Conservation (phyloP, 1,140 invertebrate species). For the Sweltsa coloradensis region DNA sequence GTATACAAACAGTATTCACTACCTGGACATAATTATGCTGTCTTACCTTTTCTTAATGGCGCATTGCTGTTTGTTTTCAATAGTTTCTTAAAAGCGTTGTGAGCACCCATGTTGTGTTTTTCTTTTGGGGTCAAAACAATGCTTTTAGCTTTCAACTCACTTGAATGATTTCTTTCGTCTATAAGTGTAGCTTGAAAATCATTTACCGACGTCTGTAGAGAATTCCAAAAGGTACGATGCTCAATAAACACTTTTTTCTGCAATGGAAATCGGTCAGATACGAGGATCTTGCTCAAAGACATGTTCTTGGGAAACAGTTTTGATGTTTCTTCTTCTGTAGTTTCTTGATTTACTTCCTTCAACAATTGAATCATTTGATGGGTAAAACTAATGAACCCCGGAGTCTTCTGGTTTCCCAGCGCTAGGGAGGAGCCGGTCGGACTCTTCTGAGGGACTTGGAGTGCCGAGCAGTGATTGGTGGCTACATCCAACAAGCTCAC, state of each 20-base stretch:
- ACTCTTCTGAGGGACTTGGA: not conserved
- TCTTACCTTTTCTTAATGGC: no score
- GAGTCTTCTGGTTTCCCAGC: not conserved
- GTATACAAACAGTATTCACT: no score
- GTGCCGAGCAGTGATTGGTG: not conserved
- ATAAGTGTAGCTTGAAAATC: not conserved
- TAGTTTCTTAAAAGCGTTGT: no score
- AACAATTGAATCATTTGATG: not conserved
- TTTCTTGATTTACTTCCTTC: conserved; percentile 6
- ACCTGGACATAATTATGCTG: no score
- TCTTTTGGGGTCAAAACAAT: no score
- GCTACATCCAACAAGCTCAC: conserved; percentile 6
- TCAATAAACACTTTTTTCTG: not conserved
- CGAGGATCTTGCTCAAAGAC: not conserved
- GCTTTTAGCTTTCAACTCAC: no score
- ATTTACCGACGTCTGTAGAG: not conserved
- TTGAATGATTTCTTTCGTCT: conserved; percentile 1
- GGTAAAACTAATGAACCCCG: not conserved
- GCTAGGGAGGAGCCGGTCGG: not conserved
- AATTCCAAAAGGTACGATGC: not conserved
- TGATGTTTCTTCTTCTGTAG: not conserved
- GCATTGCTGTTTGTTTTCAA: no score
- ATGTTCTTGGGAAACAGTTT: not conserved
- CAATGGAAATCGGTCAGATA: not conserved
- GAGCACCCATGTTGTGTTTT: no score